Conservation (phyloP, 2,888 invertebrate genomes). For the Macrophya alboannulata region DNA sequence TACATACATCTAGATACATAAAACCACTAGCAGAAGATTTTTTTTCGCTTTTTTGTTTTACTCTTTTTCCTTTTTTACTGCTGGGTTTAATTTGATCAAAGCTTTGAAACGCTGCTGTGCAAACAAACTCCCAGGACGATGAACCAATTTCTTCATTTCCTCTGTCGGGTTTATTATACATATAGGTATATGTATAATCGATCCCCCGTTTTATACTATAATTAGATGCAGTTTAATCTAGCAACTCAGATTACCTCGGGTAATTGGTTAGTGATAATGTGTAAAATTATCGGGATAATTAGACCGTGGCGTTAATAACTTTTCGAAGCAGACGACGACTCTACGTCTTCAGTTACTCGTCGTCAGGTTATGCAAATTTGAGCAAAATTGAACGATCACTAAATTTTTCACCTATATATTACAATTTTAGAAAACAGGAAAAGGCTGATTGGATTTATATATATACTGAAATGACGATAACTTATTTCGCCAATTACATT, state of each 20-base stretch:
- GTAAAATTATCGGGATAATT: constrained; percentile 14
- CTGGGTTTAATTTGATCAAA: constrained; percentile 1
- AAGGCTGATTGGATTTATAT: no score
- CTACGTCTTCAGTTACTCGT: constrained; percentile 15
- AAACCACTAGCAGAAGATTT: constrained; percentile 13
- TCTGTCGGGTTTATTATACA: neutral
- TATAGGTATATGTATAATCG: neutral
- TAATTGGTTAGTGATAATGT: constrained; percentile 26
- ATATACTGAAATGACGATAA: no score
- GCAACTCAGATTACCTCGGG: neutral
- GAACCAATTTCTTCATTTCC: constrained; percentile 50
- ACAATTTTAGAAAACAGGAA: neutral
- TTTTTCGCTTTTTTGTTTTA: neutral
- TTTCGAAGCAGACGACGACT: constrained; percentile 28
- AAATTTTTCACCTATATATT: neutral
- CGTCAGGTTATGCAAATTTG: constrained; percentile 2
- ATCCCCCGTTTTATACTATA: neutral
- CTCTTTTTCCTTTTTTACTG: neutral
- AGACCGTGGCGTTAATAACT: constrained; percentile 34
- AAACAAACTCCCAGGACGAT: constrained; percentile 41
- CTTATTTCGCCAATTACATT: no score
- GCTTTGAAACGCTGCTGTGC: constrained; percentile 8
- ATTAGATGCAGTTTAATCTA: constrained; percentile 35
- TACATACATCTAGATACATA: neutral
- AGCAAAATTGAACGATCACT: neutral